Conservation (phyloP, 2,113 vertebrate genomes). For the Leptobrachium ailaonicum region DNA sequence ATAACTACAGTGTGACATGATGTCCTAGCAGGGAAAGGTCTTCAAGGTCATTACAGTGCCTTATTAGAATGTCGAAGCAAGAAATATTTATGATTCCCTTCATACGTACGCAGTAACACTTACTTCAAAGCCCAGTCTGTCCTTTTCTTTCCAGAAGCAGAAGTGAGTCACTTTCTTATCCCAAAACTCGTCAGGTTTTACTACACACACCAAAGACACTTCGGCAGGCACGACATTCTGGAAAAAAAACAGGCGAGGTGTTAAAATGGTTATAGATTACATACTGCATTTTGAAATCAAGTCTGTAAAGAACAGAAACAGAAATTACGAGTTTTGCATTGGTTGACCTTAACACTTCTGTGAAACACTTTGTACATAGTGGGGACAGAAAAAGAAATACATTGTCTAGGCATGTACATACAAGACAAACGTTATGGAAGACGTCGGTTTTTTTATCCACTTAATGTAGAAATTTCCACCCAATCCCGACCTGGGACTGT, state of each 20-base stretch:
- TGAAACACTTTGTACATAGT: neutral
- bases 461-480: no score
- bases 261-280: conserved; percentile 11
- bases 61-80: no score
- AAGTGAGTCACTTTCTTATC: conserved; percentile 99
- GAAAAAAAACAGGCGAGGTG: conserved; percentile 53
- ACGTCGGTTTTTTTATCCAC: no score
- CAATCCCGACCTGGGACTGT: no score
- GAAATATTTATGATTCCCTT: no score
- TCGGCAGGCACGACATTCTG: conserved; percentile 98
- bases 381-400: no score
- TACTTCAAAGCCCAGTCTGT: conserved; percentile 97
- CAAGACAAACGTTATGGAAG: no score
- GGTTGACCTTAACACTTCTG: neutral
- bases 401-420: no score
- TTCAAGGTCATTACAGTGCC: no score
- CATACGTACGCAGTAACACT: conserved; percentile 41
- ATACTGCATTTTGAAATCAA: neutral
- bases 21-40: no score
- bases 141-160: conserved; percentile 99
- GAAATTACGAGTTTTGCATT: neutral
- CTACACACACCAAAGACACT: conserved; percentile 96
- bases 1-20: no score
- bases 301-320: neutral
- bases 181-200: conserved; percentile 99